phyloP scores from a whole-genome alignment of 2,797 vertebrate genomes.

The Crocidura indochinensis region DNA sequence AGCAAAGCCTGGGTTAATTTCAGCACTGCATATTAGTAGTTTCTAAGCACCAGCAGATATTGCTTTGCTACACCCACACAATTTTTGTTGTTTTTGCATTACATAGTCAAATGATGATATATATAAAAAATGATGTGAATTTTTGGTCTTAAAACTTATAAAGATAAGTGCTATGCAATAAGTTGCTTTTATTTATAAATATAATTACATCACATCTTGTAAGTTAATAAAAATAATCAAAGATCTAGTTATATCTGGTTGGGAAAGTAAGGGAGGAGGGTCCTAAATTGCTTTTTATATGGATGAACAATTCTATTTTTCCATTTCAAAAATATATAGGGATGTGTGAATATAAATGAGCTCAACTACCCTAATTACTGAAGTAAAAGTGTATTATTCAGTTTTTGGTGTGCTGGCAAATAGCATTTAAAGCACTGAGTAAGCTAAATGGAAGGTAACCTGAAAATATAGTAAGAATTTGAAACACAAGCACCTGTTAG shows the following conservation, averaged over 20 bases:
- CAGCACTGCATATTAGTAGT: no score
- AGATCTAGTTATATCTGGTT: not conserved
- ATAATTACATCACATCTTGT: not conserved
- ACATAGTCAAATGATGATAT: not conserved
- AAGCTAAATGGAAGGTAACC: constrained; percentile 49
- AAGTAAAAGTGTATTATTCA: constrained; percentile 48
- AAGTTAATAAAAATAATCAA: constrained; percentile 15
- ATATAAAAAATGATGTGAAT: no score
- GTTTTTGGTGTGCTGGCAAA: constrained; percentile 32
- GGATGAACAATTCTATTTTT: not conserved
- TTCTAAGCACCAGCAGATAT: no score
- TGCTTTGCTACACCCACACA: no score
- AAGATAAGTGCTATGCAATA: not conserved
- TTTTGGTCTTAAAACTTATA: constrained; percentile 20
- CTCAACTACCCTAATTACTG: constrained; percentile 63
- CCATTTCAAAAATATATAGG: no score
- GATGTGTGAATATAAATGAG: constrained; percentile 31
- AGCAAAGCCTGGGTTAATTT: no score
- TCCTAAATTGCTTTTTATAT: constrained; percentile 48
- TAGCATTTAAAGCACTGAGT: constrained; percentile 27
- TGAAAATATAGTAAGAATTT: constrained; percentile 68
- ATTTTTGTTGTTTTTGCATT: no score
- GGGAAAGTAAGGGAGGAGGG: not conserved
- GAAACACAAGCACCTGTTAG: constrained; percentile 64
- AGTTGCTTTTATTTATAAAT: not conserved